Evolutionary conservation across 1,140 invertebrate genomes (phyloP).

Genomic region (Zaprionus ornatus): DNA sequence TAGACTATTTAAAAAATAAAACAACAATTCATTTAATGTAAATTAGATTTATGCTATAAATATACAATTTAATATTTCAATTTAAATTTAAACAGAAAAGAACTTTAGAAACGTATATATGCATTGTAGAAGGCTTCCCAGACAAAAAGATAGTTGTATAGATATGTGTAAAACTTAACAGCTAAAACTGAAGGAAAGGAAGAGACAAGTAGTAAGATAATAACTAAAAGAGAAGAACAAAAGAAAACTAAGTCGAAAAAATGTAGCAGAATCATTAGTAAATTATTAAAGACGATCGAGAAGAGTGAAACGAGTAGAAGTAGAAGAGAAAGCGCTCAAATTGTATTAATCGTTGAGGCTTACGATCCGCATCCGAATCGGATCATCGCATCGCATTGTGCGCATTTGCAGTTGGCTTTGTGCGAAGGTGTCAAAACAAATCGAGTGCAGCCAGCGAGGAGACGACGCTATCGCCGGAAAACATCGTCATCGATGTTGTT

Average conservation of each 20-base stretch:
- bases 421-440: slow-evolving; percentile 31
- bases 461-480: neutral
- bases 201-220: neutral
- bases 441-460: slow-evolving; percentile 4
- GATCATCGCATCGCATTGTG: neutral
- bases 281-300: neutral
- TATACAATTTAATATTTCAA: too few relatives aligned
- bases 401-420: neutral
- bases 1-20: too few relatives aligned
- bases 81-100: too few relatives aligned
- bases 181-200: neutral
- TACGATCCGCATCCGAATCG: neutral
- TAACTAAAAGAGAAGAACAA: neutral
- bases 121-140: too few relatives aligned
- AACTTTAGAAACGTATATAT: too few relatives aligned
- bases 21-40: too few relatives aligned
- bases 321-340: neutral
- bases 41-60: too few relatives aligned
- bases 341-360: neutral
- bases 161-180: neutral
- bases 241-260: neutral
- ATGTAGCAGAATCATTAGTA: neutral
- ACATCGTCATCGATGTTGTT: neutral
- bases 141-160: too few relatives aligned
- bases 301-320: neutral